Evolutionary conservation across 37 sponge, comb jelly and placozoan species (phyloP), one percentile per base, ranked within the genome.

Genomic region (Aphrocallistes beatrix): DNA sequence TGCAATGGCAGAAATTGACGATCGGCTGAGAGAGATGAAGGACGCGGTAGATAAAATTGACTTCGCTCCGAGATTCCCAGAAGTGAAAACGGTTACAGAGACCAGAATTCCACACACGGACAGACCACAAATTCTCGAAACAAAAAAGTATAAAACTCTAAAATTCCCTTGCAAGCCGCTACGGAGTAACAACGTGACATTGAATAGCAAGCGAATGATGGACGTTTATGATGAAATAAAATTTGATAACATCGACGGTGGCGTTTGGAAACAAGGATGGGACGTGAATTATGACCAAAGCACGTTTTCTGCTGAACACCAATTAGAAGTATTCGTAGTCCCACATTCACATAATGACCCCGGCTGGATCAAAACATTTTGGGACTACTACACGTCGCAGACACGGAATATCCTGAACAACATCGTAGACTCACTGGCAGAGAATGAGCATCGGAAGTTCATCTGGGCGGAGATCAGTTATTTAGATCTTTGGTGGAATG

Each of bases 271-370:
- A 60, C 96, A 95, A 86, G 96, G 96, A 1, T 95, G 87, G 83
- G 86, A 88, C 32, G 84, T 95, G 38, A 85, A 84, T 23, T 93
- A 95, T 86, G 37, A 38, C 3, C 84, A 86, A 51, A 39, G 36
- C 10, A 50, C 37, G 49, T 88, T 84, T 25, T 9, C 37, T 17
- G 23, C 81, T 1, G 37, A 86, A 38, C 83, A 93, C 0, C 93
- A 90, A 6, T 85, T 96, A 0, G 83, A 88, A 42, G 94, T 96
- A 49, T 94, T 94, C 50, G 82, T 96, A 0, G 93, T 94, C 1
- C 96, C 96, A 0, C 96, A 96, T 51, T 94, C 96, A 10, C 96
- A 96, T 87, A 92, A 92, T 86, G 96, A 96, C 85, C 96, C 96
- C 23, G 96, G 96, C 0, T 95, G 96, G 96, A 32, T 95, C 42